Evolutionary conservation across 2,888 invertebrate species (phyloP).

Genomic region (Pilophorus perplexus): DNA sequence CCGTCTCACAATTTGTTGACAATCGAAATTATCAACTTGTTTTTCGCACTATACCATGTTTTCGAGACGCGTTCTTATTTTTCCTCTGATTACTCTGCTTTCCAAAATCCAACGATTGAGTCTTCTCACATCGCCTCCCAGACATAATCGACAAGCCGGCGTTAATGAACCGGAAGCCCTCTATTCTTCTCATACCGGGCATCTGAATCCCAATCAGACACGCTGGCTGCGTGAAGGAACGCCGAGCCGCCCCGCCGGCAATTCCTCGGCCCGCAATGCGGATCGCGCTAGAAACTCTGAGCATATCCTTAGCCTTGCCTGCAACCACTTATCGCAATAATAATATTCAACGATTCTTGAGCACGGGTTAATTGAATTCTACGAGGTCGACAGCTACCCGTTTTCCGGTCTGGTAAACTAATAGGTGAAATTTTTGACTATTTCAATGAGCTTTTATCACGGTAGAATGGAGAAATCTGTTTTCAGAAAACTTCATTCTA

Average conservation of each 20-base stretch:
- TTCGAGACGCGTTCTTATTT: background rate
- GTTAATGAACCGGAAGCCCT: background rate
- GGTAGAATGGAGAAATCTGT: too few relatives aligned
- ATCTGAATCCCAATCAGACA: slow-evolving; percentile 21
- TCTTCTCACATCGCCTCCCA: too few relatives aligned
- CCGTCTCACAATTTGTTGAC: background rate
- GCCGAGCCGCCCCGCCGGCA: background rate
- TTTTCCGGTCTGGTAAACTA: background rate
- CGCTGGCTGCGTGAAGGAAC: slow-evolving; percentile 23
- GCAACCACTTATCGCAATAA: background rate
- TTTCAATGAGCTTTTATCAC: too few relatives aligned
- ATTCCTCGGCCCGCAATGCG: background rate
- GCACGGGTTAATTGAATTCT: background rate
- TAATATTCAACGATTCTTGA: too few relatives aligned
- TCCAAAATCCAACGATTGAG: too few relatives aligned
- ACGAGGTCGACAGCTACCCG: background rate
- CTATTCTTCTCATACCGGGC: slow-evolving; percentile 3
- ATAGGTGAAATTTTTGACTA: too few relatives aligned
- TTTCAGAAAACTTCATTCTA: too few relatives aligned
- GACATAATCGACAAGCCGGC: too few relatives aligned
- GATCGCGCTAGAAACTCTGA: too few relatives aligned
- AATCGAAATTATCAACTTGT: background rate
- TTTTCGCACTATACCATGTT: background rate
- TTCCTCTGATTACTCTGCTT: background rate
- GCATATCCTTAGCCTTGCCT: background rate